phyloP scores from a whole-genome alignment of 2,888 invertebrate species.

The Brachyptera putata region DNA sequence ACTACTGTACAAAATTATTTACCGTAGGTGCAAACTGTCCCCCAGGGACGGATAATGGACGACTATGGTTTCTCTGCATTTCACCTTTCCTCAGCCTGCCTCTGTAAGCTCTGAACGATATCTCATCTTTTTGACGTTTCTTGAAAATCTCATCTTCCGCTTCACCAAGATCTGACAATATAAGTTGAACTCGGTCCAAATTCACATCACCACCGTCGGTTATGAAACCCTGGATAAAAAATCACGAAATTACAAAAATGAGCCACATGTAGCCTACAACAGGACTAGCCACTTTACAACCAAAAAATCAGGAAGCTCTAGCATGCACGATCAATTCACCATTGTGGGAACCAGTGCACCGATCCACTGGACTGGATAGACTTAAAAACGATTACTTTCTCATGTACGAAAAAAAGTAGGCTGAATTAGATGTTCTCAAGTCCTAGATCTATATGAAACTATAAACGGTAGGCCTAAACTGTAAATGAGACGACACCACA shows the following conservation, averaged over 20 bases:
- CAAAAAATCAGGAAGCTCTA: neutral
- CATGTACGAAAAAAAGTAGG: too few species aligned
- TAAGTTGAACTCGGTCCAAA: slow-evolving; percentile 88
- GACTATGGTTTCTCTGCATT: slow-evolving; percentile 45
- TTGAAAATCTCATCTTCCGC: slow-evolving; percentile 97
- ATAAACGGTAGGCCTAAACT: too few species aligned
- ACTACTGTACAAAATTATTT: too few species aligned
- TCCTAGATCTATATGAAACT: too few species aligned
- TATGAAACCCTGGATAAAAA: slow-evolving; percentile 76
- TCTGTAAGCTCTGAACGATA: slow-evolving; percentile 72
- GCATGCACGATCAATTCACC: too few species aligned
- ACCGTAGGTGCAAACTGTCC: slow-evolving; percentile 79
- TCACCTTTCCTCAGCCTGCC: slow-evolving; percentile 56
- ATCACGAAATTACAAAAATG: neutral
- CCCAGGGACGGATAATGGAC: slow-evolving; percentile 64
- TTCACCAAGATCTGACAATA: slow-evolving; percentile 88
- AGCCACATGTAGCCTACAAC: neutral
- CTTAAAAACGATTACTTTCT: too few species aligned
- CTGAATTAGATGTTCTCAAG: too few species aligned
- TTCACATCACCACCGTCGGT: slow-evolving; percentile 94
- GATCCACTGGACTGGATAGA: too few species aligned
- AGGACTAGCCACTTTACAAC: neutral
- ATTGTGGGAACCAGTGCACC: too few species aligned
- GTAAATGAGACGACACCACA: too few species aligned
- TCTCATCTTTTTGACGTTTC: slow-evolving; percentile 80